A percentile compares a stretch with the other conserved stretches of the same genome.
These are phyloP conservation scores for Megalops cyprinoides DNA, from an alignment of 2,797 vertebrate genomes.

Conservation along the genomic window DNA sequence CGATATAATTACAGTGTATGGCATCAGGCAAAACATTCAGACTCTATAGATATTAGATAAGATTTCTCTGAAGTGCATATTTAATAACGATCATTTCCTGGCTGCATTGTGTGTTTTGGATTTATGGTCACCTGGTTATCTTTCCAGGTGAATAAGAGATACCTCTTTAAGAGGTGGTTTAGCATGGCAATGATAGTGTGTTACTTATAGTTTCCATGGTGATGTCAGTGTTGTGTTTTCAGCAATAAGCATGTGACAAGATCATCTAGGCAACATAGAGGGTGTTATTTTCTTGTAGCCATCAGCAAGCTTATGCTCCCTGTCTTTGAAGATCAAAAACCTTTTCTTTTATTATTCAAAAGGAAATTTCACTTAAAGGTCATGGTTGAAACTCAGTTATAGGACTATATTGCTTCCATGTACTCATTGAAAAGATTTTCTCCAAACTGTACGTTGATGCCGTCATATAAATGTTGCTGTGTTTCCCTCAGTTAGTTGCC, in stretches of 20 bases:
- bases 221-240: not conserved
- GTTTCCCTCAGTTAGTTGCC: conserved; percentile 4
- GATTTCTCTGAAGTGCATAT: not conserved
- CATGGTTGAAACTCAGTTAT: not conserved
- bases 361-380: not conserved
- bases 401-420: too few species aligned
- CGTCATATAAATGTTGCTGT: not conserved
- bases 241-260: not conserved
- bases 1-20: too few species aligned
- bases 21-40: too few species aligned
- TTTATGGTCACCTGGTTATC: not conserved
- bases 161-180: not conserved
- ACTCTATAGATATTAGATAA: not conserved
- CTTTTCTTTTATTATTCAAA: not conserved
- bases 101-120: not conserved
- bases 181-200: not conserved
- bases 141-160: not conserved
- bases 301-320: not conserved
- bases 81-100: not conserved
- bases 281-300: not conserved
- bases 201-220: not conserved
- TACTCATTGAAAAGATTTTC: too few species aligned
- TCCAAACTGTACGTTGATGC: too few species aligned
- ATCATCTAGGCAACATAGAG: not conserved
- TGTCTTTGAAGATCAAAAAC: conserved; percentile 1